Evolutionary conservation across 2,888 invertebrate genomes (phyloP).

Genomic region (Limenitis camilla): DNA sequence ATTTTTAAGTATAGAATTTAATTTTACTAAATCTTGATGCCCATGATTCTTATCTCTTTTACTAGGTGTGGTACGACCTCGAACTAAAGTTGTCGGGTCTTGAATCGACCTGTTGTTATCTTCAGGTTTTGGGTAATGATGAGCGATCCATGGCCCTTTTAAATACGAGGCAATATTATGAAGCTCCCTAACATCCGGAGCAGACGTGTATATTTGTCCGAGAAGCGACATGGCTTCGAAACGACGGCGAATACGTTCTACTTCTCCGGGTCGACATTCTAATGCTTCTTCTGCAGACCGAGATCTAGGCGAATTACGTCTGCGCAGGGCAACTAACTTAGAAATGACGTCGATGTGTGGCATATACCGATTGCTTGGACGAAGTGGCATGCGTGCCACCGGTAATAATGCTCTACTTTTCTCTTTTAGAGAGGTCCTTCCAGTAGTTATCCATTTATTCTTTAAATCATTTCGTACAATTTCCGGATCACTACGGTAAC

Average conservation of each 20-base stretch:
- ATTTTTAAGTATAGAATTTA: constrained; percentile 64
- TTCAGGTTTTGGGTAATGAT: constrained; percentile 80
- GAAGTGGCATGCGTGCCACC: constrained; percentile 77
- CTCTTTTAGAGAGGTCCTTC: constrained; percentile 46
- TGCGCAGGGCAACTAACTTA: constrained; percentile 81
- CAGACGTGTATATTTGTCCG: constrained; percentile 86
- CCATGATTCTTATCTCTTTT: constrained; percentile 59
- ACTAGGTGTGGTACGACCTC: constrained; percentile 50
- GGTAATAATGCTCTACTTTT: constrained; percentile 72
- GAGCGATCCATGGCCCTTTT: constrained; percentile 86
- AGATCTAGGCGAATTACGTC: constrained; percentile 60
- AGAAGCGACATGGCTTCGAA: constrained; percentile 82
- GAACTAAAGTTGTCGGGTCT: constrained; percentile 43
- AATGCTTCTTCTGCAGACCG: constrained; percentile 66
- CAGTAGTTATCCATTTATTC: constrained; percentile 64
- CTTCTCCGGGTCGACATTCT: constrained; percentile 78
- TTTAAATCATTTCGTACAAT: constrained; percentile 76
- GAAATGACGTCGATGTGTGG: constrained; percentile 93
- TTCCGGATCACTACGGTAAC: constrained; percentile 87
- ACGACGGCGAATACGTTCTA: constrained; percentile 80
- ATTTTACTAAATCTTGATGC: constrained; percentile 55
- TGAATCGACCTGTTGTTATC: constrained; percentile 80
- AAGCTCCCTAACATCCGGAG: constrained; percentile 84
- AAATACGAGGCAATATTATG: constrained; percentile 86
- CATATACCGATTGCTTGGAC: constrained; percentile 84